These are phyloP conservation scores for Leptobrachium ailaonicum DNA, from an alignment of 2,113 vertebrate genomes.

Conservation along the genomic window DNA sequence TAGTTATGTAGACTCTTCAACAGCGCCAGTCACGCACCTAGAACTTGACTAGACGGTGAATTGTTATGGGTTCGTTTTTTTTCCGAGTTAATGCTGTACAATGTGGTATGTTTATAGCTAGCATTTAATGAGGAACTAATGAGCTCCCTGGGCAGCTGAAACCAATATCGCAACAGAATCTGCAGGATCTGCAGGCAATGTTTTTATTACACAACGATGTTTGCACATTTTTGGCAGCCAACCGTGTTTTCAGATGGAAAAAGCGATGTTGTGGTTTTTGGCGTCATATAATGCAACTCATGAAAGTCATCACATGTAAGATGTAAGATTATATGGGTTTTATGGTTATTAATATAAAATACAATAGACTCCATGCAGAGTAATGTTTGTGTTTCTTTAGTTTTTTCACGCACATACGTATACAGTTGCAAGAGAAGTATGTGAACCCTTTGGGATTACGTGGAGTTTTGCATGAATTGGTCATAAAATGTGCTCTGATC, in stretches of 20 bases:
- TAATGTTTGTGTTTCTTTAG: no score
- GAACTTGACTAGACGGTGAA: conserved; percentile 29
- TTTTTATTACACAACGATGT: conserved; percentile 11
- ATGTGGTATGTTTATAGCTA: conserved; percentile 50
- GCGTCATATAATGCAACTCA: not conserved
- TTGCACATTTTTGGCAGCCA: conserved; percentile 2
- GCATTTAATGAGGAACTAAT: conserved; percentile 50
- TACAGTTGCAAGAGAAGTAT: no score
- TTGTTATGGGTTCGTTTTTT: conserved; percentile 38
- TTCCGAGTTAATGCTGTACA: conserved; percentile 50
- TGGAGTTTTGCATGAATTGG: no score
- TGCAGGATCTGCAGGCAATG: not conserved
- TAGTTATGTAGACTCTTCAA: conserved; percentile 49
- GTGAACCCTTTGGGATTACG: no score
- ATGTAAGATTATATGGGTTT: not conserved
- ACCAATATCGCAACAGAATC: conserved; percentile 37
- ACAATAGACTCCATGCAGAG: no score
- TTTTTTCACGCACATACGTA: no score
- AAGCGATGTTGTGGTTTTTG: not conserved
- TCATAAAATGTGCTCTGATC: no score
- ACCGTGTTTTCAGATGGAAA: not conserved
- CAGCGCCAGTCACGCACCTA: not conserved
- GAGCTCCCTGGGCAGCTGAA: conserved; percentile 51
- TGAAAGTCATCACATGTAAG: not conserved
- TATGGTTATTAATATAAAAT: not conserved